Percentiles rank a stretch among this genome's conserved stretches.
Evolutionary conservation across 2,888 invertebrate genomes (phyloP).

Genomic region (Abrostola triplasia): DNA sequence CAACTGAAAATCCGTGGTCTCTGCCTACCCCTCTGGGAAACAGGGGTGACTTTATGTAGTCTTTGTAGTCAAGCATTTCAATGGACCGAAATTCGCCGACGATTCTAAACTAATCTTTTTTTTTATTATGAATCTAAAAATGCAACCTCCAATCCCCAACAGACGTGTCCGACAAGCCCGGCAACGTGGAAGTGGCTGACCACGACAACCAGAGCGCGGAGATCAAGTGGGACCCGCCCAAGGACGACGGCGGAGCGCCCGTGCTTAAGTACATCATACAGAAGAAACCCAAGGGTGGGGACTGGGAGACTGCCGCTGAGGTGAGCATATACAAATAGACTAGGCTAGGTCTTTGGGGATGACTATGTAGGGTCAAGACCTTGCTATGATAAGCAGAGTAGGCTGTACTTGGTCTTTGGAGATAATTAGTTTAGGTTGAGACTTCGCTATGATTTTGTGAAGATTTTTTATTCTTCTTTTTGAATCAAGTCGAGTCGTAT

Average conservation of each 20-base stretch:
- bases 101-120: neutral
- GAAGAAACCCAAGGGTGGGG: constrained; percentile 95
- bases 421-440: no score
- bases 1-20: no score
- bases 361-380: no score
- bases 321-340: constrained; percentile 78
- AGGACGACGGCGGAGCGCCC: constrained; percentile 96
- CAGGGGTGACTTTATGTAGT: no score
- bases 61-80: no score
- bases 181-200: constrained; percentile 96
- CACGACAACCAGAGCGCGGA: constrained; percentile 98
- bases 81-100: neutral
- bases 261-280: constrained; percentile 97
- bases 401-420: neutral
- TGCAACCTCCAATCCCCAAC: constrained; percentile 14
- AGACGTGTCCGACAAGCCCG: constrained; percentile 97
- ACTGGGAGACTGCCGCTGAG: constrained; percentile 97
- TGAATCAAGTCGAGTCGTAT: no score
- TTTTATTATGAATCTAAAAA: no score
- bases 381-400: no score
- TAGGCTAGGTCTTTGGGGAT: neutral
- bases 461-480: no score
- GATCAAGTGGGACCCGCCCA: constrained; percentile 96
- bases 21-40: no score
- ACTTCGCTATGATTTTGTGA: no score